Base-by-base conservation (phyloP, 2,888 invertebrate species). In the Chymomyza amoena region DNA sequence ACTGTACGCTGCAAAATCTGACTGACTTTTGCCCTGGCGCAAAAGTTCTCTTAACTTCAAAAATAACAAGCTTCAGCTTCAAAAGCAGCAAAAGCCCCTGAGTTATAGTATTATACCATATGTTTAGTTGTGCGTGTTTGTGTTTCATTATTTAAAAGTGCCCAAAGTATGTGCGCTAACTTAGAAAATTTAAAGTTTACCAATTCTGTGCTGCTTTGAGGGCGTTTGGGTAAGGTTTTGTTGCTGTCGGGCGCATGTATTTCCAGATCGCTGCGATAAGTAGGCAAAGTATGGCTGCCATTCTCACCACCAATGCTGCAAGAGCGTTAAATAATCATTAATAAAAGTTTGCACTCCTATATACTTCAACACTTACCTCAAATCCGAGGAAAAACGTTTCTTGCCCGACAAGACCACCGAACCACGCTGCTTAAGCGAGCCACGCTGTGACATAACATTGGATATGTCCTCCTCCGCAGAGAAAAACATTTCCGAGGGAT, bases 401-500 rank as follows among this genome's bases (percentile, higher is more conserved):
- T 91, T 91, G 64, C 91, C 91, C 0, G 91, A 90, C 50, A 91
- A 87, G n/a, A 91, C 87, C 54, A 91, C 89, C 0, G 91, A 91
- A 1, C 90, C 91, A 66, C 90, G 90, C 76, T 90, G 91, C 72
- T 90, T 91, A 61, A 90, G 89, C 15, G 91, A 90, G 18, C 91
- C 89, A 0, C 86, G 77, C 73, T 90, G 91, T 4, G 91, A 89
- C 77, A 91, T 74, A 4, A 91, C 90, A 81, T 91, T 91, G 0
- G 91, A 91, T 61, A 96, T 94, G 81, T 97, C 98, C 92, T 98
- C 98, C 88, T 98, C 97, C 0, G 98, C 98, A 0, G 98, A 98
- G 90, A 97, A 98, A 92, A 97, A 98, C 64, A 96, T 95, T 91
- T 98, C 98, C 0, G 97, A 97, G 84, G 96, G 97, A 90, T 97